phyloP scores from a whole-genome alignment of 2,113 vertebrate species.

The Hypocryptadius cinnamomeus region DNA sequence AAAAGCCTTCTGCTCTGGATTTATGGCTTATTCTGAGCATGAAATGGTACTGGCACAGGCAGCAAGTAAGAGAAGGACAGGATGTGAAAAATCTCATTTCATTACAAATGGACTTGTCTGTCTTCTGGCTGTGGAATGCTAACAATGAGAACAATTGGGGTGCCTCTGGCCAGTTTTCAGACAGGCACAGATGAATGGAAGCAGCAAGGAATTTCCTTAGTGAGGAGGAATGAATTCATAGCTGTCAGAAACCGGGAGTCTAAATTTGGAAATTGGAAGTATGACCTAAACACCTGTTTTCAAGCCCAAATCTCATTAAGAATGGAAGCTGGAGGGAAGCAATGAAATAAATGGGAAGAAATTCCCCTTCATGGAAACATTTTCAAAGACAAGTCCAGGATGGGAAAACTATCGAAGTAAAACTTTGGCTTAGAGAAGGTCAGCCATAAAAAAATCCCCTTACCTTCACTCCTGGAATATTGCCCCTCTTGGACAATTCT shows the following conservation, averaged over 20 bases:
- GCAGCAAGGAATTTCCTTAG: conserved; percentile 16
- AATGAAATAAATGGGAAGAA: neutral
- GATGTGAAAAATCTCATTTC: conserved; percentile 18
- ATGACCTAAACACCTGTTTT: conserved; percentile 37
- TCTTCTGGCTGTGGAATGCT: conserved; percentile 14
- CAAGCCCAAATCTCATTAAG: conserved; percentile 21
- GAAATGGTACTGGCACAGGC: neutral
- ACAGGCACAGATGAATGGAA: neutral
- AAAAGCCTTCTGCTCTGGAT: neutral
- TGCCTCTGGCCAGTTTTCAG: conserved; percentile 17
- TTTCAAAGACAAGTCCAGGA: neutral
- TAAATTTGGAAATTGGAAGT: conserved; percentile 15
- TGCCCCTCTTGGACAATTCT: neutral
- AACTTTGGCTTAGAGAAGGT: neutral
- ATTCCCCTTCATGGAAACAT: neutral
- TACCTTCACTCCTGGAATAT: neutral
- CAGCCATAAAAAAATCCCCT: neutral
- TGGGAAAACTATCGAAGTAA: neutral
- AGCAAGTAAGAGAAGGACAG: neutral
- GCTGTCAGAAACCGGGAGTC: neutral
- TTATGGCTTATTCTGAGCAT: neutral
- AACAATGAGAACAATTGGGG: neutral
- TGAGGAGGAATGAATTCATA: neutral
- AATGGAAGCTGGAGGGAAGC: neutral
- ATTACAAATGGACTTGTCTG: neutral